Conservation (phyloP, 1,140 invertebrate species). For the Paraescarpia echinospica region DNA sequence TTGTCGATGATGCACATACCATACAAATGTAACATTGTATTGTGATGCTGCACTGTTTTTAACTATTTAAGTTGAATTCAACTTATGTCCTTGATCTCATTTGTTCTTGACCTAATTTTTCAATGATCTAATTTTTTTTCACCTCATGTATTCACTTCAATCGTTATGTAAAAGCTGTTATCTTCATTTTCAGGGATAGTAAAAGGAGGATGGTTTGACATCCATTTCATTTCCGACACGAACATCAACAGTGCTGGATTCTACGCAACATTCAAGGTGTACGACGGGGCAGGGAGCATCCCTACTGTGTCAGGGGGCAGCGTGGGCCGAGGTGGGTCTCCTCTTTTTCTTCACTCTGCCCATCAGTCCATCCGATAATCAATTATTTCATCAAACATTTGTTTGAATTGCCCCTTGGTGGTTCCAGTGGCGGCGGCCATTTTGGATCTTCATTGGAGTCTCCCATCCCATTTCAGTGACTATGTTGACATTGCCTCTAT, state of each 20-base stretch:
- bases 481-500: no score
- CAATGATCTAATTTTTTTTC: background rate
- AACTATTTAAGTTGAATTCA: background rate
- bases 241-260: slow-evolving; percentile 24
- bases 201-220: slow-evolving; percentile 16
- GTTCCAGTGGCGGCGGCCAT: no score
- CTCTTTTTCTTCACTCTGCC: background rate
- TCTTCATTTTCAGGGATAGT: slow-evolving; percentile 21
- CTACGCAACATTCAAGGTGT: slow-evolving; percentile 22
- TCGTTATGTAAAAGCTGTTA: background rate
- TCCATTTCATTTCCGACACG: slow-evolving; percentile 24
- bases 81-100: background rate
- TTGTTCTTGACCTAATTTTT: background rate
- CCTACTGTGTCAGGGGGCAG: background rate
- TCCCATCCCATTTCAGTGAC: no score
- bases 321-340: background rate
- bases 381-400: background rate
- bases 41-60: background rate
- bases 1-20: background rate
- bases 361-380: background rate
- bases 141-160: no score
- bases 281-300: background rate
- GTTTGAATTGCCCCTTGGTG: background rate
- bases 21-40: background rate
- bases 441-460: no score